Base-by-base conservation (phyloP, 64 coral and sea anemone species). In the Hydrozoanthus tunicans region DNA sequence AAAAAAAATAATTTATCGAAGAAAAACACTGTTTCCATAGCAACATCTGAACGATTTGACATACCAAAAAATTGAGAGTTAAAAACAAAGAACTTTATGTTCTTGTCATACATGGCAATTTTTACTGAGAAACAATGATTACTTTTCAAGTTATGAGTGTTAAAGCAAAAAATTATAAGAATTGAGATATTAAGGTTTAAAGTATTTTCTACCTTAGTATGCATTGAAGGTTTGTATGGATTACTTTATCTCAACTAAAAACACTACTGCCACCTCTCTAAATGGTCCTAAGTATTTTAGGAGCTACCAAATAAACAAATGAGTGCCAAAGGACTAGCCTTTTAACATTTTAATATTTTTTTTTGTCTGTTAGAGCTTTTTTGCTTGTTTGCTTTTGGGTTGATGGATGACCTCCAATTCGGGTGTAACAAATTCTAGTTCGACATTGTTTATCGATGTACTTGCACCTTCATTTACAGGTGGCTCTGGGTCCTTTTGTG, bases 21-120 rank as follows among this genome's bases (percentile, higher is more conserved):
- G 57, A 80, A 80, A 80, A 80, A 24, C 56, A 80, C 78, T 80
- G 57, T 80, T 80, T 80, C 78, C 78, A 80, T 80, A 80, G 78
- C 32, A 43, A 43, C 32, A 43, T 43, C 32, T 43, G 7, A 26
- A 10, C 78, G 7, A 80, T 80, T 60, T 24, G 27, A 10, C 6
- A 80, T 80, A 80, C 61, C 78, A 80, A 62, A 11, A 80, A 80
- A 60, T 80, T 9, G 78, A 80, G 26, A 62, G 57, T 3, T 61
- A 20, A 62, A 80, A 80, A 62, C 78, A 80, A 80, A 80, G 58
- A 62, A 80, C 56, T 80, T 80, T 58, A 62, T 61, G 12, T 78
- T 78, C 53, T 78, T 1, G 76, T 57, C 76, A 56, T 78, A 14
- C 76, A 57, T 12, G 55, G 76, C 76, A 78, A 78, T 4, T 78